Evolutionary conservation across 2,888 invertebrate species (phyloP).

Genomic region (Pycnomerus fuliginosus): DNA sequence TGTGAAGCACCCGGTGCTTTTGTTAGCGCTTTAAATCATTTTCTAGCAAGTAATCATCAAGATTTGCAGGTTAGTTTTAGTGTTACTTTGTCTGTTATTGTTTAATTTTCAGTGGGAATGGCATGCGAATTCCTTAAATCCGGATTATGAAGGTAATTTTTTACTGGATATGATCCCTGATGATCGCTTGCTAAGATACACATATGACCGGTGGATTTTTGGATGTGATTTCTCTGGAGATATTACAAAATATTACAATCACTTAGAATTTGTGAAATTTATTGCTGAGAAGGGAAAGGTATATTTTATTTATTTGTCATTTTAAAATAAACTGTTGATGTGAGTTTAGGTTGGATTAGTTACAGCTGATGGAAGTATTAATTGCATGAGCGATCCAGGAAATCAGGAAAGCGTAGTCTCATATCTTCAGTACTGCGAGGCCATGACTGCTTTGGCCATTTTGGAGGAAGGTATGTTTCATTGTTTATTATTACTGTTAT

Average conservation of each 20-base stretch:
- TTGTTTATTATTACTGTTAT: no score
- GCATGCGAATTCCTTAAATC: conserved; percentile 85
- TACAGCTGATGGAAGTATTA: conserved; percentile 93
- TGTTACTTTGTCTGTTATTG: no score
- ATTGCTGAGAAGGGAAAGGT: no score
- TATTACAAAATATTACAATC: conserved; percentile 69
- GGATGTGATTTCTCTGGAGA: conserved; percentile 85
- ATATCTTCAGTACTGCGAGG: conserved; percentile 81
- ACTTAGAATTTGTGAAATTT: no score
- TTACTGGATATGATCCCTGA: conserved; percentile 72
- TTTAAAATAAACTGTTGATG: no score
- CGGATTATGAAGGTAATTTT: conserved; percentile 86
- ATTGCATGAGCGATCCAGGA: conserved; percentile 81
- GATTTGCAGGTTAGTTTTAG: conserved; percentile 59
- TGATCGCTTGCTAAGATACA: conserved; percentile 80
- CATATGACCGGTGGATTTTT: conserved; percentile 81
- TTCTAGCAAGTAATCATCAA: conserved; percentile 55
- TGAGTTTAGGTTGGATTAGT: conserved; percentile 71
- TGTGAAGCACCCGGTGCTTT: conserved; percentile 98
- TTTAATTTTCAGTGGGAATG: conserved; percentile 70
- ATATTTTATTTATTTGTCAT: no score
- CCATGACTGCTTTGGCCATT: conserved; percentile 71
- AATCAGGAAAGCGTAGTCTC: conserved; percentile 83
- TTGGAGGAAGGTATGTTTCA: conserved; percentile 60
- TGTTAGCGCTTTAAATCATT: conserved; percentile 87